A percentile compares a stretch with the other conserved stretches of the same genome.
These are phyloP conservation scores for Galemys pyrenaicus DNA, from an alignment of 2,113 vertebrate species.

Conservation along the genomic window DNA sequence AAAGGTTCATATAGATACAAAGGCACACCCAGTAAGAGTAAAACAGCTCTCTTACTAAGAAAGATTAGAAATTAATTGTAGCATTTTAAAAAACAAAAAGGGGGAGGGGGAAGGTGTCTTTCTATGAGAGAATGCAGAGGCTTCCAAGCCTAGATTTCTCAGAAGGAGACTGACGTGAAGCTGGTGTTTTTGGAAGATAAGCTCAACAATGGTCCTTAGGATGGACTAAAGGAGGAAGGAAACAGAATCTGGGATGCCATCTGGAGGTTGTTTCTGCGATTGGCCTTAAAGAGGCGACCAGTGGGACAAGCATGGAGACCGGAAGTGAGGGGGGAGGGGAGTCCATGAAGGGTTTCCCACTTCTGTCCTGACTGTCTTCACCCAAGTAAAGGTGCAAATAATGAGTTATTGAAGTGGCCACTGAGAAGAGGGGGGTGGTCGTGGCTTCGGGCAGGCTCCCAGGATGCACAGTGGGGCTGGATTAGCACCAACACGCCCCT, in stretches of 20 bases:
- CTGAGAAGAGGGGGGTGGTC: background rate
- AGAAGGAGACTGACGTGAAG: background rate
- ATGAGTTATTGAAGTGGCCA: background rate
- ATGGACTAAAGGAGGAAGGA: background rate
- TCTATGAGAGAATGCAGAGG: background rate
- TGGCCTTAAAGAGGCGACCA: background rate
- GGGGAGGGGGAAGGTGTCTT: background rate
- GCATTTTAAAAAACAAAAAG: background rate
- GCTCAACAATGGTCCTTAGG: background rate
- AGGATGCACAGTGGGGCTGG: rapidly evolving
- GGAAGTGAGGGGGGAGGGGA: background rate
- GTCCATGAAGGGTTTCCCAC: background rate
- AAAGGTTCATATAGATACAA: background rate
- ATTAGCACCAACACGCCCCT: background rate
- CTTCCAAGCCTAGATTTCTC: background rate
- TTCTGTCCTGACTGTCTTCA: background rate
- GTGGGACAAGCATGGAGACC: background rate
- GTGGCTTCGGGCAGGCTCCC: background rate
- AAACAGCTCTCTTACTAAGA: background rate
- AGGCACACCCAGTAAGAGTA: background rate
- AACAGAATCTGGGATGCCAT: background rate
- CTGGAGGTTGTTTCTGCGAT: background rate
- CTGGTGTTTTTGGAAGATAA: conserved; percentile 18
- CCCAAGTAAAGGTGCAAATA: background rate
- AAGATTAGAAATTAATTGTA: background rate